Percentiles rank a stretch among this genome's conserved stretches.
Evolutionary conservation across 2,113 vertebrate genomes (phyloP).

Genomic region (Notarius lentiginosus): DNA sequence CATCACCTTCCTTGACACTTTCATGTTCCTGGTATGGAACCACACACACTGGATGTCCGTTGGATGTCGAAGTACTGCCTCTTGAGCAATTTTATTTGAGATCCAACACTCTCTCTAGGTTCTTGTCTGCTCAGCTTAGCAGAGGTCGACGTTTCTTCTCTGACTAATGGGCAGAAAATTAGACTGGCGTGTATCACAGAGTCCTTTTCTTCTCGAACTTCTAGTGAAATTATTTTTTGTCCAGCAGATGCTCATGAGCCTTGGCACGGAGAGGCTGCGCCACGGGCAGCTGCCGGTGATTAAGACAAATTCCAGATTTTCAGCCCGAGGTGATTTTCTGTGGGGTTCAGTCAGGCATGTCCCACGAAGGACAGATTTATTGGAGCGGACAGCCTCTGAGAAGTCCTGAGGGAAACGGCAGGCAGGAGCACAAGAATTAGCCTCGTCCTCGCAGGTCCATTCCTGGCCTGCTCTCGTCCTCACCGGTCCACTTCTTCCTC

Average conservation of each 20-base stretch:
- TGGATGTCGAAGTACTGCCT: conserved; percentile 18
- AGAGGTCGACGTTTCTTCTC: conserved; percentile 47
- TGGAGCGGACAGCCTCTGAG: conserved; percentile 28
- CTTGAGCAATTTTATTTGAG: conserved; percentile 31
- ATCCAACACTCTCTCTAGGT: conserved; percentile 30
- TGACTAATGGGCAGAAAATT: conserved; percentile 25
- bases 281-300: conserved; percentile 52
- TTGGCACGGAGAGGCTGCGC: conserved; percentile 41
- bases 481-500: conserved; percentile 10
- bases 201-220: conserved; percentile 13
- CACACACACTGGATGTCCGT: conserved; percentile 10
- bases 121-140: conserved; percentile 14
- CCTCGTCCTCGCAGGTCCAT: conserved; percentile 27
- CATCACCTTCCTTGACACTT: conserved; percentile 18
- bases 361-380: conserved; percentile 38
- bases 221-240: conserved; percentile 38
- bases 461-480: conserved; percentile 17
- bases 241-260: conserved; percentile 50
- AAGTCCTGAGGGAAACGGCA: conserved; percentile 17
- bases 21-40: conserved; percentile 4
- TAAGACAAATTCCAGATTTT: conserved; percentile 51
- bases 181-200: conserved; percentile 21
- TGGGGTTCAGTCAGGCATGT: conserved; percentile 19
- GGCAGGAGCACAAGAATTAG: conserved; percentile 11
- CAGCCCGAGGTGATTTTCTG: conserved; percentile 40